A percentile compares a stretch with the other conserved stretches of the same genome.
Conservation (phyloP, 2,113 vertebrate genomes). For the Aix galericulata region DNA sequence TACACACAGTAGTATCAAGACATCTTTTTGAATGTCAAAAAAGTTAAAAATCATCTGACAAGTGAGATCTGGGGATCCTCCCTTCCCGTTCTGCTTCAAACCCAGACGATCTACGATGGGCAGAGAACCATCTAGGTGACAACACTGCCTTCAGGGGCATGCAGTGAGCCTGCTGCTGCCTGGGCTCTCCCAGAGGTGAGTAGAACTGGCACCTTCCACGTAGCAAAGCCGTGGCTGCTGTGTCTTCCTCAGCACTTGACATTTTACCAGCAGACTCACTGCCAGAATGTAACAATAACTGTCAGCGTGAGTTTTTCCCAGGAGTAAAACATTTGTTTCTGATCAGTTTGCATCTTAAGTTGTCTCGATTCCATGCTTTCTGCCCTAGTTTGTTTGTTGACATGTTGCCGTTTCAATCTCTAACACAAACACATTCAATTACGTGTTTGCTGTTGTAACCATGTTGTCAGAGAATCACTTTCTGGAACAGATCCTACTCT, state of each 20-base stretch:
- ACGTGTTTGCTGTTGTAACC: neutral
- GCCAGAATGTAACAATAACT: neutral
- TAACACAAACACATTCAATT: neutral
- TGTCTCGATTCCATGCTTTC: neutral
- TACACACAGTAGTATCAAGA: fast-evolving
- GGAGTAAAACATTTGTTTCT: conserved; percentile 13
- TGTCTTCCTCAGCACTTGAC: neutral
- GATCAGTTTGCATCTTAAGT: neutral
- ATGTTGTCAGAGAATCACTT: neutral
- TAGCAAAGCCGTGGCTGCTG: fast-evolving
- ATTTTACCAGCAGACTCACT: neutral
- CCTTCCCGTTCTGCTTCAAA: neutral
- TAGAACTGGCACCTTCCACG: neutral
- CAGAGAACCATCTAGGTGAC: neutral
- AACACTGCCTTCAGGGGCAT: neutral
- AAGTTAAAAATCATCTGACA: neutral
- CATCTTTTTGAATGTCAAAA: neutral
- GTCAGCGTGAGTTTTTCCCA: neutral
- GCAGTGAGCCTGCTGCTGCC: neutral
- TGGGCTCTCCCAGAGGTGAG: neutral
- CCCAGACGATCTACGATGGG: fast-evolving
- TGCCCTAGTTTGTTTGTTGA: neutral
- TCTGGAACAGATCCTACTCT: neutral
- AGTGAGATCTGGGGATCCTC: neutral
- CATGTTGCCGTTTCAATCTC: neutral